Percentiles rank a stretch among this genome's conserved stretches.
Conservation (phyloP, 1,140 invertebrate species). For the Anastatus disparis region DNA sequence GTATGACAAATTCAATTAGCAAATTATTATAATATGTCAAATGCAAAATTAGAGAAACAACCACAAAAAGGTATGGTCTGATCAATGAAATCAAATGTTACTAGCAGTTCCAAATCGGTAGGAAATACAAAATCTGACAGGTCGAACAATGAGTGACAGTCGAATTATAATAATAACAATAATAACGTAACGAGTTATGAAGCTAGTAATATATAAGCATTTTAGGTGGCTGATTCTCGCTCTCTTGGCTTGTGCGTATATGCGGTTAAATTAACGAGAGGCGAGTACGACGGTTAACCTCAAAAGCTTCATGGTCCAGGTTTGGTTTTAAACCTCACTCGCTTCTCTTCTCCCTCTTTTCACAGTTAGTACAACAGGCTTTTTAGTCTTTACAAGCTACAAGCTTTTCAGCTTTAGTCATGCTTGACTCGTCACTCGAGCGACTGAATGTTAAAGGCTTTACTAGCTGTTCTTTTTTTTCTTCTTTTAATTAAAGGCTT, state of each 20-base stretch:
- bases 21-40: too few species aligned
- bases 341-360: neutral
- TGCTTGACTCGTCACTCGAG: conserved; percentile 13
- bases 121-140: too few species aligned
- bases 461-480: too few species aligned
- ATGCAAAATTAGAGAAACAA: too few species aligned
- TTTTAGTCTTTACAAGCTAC: conserved; percentile 40
- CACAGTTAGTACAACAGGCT: conserved; percentile 44
- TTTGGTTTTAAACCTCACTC: conserved; percentile 27
- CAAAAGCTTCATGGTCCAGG: conserved; percentile 35
- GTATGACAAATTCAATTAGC: too few species aligned
- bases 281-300: conserved; percentile 40
- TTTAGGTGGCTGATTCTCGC: neutral
- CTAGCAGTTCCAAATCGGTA: too few species aligned
- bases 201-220: neutral
- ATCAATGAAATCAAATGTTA: too few species aligned
- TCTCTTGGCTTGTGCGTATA: conserved; percentile 2
- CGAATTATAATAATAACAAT: conserved; percentile 15
- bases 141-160: neutral
- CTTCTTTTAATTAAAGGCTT: too few species aligned
- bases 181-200: conserved; percentile 16
- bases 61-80: too few species aligned
- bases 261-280: conserved; percentile 38
- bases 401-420: conserved; percentile 27
- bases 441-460: conserved; percentile 11